A percentile compares a stretch with the other conserved stretches of the same genome.
Conservation (phyloP, 2,797 vertebrate species). For the Xiphorhynchus erythropygius region DNA sequence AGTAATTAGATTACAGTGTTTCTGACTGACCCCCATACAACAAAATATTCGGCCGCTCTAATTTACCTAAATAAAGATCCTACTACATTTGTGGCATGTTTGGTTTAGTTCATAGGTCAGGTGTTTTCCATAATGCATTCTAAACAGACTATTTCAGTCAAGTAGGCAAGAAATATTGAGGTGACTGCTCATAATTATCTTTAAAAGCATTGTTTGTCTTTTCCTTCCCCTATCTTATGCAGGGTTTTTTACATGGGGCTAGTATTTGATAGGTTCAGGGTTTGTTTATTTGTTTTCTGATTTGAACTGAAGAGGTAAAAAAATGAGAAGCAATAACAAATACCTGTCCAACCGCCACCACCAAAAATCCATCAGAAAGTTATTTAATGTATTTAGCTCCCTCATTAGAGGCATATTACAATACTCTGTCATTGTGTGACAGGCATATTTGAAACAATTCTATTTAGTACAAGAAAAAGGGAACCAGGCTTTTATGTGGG, state of each 20-base stretch:
- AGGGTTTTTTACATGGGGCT: neutral
- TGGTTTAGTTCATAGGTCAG: slow-evolving; percentile 10
- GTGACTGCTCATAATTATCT: neutral
- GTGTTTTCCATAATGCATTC: slow-evolving; percentile 26
- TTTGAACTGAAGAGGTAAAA: neutral
- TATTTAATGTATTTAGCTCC: neutral
- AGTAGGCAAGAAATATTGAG: neutral
- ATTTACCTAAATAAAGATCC: slow-evolving; percentile 15
- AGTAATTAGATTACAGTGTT: slow-evolving; percentile 47
- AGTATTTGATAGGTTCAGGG: neutral
- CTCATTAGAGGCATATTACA: neutral
- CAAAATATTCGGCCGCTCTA: neutral
- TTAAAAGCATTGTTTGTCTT: slow-evolving; percentile 6
- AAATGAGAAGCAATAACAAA: neutral
- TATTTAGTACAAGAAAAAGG: neutral
- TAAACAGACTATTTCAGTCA: slow-evolving; percentile 7
- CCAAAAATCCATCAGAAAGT: neutral
- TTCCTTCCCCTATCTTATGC: neutral
- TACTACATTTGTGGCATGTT: neutral
- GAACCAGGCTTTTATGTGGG: neutral
- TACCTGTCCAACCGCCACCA: neutral
- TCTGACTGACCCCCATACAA: neutral
- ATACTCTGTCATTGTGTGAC: neutral
- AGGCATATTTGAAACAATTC: neutral
- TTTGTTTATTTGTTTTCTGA: neutral